Base-by-base conservation (phyloP, 2,888 invertebrate species). In the Silvanus unidentatus region DNA sequence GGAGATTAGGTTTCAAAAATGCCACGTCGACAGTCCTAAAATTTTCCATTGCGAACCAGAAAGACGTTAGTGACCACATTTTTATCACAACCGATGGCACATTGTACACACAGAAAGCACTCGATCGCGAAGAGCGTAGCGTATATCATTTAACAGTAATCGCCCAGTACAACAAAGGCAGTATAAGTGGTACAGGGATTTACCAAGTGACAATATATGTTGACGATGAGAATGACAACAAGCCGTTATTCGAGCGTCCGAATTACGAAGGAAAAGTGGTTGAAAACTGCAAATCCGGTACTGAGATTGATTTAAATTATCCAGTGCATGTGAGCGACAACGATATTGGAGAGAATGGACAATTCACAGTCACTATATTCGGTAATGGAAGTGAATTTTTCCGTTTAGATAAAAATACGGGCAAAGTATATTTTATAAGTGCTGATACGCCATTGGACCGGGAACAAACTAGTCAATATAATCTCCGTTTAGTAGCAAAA, bases 141-240 rank as follows among this genome's bases (percentile, higher is more conserved):
- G 75, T 77, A 40, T 90, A 88, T 55, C 78, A 85, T 59, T 74
- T 90, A 55, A 89, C 88, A 0, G 81, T 90, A 0, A 86, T 90
- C 34, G 88, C 85, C 8, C 88, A 90, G 66, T 85, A 84, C 55
- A 79, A 76, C 14, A 81, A 84, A 63, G 86, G 86, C 5, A 62
- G 71, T 2, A 68, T 79, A 48, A 77, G 81, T 43, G 80, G 81
- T 49, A 83, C 84, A 39, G 86, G 85, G 1, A 83, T 88, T 44
- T 88, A 87, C 63, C 88, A 88, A 76, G 84, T 88, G 1, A 84
- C 82, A 9, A 78, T 92, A 22, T 75, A 82, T 43, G 88, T 92
- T 1, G 86, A 88, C 48, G 92, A 93, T 63, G 88, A 88, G 49
- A 92, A 93, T 62, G 92, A 92, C 62, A 91, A 91, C 61, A 78